phyloP scores from a whole-genome alignment of 1,140 invertebrate species.

The Mizuhopecten yessoensis region DNA sequence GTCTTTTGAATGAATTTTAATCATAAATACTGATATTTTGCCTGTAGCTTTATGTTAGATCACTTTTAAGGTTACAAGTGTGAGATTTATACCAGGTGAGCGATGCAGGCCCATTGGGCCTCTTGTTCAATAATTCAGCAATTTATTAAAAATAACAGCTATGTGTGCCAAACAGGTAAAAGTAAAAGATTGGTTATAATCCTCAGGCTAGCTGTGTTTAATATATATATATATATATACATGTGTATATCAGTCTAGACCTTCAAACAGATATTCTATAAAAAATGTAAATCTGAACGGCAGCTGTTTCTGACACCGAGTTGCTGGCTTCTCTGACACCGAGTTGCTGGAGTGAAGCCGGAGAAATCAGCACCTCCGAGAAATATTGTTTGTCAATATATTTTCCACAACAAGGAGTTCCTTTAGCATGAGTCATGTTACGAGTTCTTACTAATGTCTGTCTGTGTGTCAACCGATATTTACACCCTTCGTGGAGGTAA shows the following conservation, averaged over 20 bases:
- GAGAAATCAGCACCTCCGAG: neutral
- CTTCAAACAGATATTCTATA: neutral
- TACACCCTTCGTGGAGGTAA: neutral
- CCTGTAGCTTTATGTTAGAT: too few relatives aligned
- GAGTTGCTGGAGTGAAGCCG: neutral
- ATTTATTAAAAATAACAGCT: neutral
- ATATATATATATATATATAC: too few relatives aligned
- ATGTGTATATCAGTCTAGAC: neutral
- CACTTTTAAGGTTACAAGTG: too few relatives aligned
- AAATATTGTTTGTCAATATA: slow-evolving; percentile 33
- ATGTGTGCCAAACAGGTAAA: neutral
- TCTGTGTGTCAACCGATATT: neutral
- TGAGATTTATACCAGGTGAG: too few relatives aligned
- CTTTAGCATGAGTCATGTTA: neutral
- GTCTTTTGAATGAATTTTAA: too few relatives aligned
- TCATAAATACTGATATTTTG: too few relatives aligned
- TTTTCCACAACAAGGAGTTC: slow-evolving; percentile 13
- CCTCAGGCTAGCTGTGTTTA: neutral
- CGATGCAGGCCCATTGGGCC: too few relatives aligned
- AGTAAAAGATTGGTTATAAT: neutral
- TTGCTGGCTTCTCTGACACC: too few relatives aligned
- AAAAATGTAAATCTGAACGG: neutral
- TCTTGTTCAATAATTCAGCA: too few relatives aligned
- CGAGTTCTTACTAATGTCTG: neutral
- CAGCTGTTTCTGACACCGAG: slow-evolving; percentile 28